phyloP scores from a whole-genome alignment of 23 tunicate genomes.

The Aplidium turbinatum region DNA sequence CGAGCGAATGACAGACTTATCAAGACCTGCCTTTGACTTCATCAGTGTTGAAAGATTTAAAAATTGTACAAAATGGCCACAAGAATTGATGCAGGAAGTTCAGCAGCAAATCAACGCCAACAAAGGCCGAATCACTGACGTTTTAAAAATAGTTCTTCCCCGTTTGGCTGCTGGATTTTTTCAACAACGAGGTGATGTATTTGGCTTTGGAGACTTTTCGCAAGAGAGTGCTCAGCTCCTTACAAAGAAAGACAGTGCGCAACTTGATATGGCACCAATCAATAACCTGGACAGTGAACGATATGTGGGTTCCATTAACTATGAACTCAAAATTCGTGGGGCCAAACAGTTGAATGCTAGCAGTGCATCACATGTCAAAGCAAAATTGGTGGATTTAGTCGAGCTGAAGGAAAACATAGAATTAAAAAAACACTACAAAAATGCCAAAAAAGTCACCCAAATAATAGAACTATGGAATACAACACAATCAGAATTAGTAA shows the following conservation, averaged over 20 bases:
- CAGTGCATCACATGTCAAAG: conserved; percentile 8
- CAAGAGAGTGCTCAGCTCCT: not conserved
- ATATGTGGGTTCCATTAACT: conserved; percentile 1
- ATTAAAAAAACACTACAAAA: conserved; percentile 3
- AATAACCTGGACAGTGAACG: conserved; percentile 20
- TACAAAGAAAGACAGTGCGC: not conserved
- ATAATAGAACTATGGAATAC: not conserved
- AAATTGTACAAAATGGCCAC: not conserved
- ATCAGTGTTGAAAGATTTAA: not conserved
- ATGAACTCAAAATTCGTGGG: conserved; percentile 11
- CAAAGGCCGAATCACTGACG: not conserved
- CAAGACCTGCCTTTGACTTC: not conserved
- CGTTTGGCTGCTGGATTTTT: not conserved
- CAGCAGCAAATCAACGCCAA: not conserved
- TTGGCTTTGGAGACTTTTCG: conserved; percentile 12
- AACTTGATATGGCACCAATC: not conserved
- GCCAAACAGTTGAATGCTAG: not conserved
- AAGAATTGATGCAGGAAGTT: not conserved
- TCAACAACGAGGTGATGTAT: conserved; percentile 4
- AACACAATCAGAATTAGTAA: not conserved
- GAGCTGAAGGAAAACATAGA: conserved; percentile 1
- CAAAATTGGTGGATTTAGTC: conserved; percentile 3
- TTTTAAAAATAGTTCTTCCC: conserved; percentile 1
- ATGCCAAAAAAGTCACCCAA: not conserved
- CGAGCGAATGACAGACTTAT: not conserved